Evolutionary conservation across 2,113 vertebrate genomes (phyloP).

Genomic region (Origma solitaria): DNA sequence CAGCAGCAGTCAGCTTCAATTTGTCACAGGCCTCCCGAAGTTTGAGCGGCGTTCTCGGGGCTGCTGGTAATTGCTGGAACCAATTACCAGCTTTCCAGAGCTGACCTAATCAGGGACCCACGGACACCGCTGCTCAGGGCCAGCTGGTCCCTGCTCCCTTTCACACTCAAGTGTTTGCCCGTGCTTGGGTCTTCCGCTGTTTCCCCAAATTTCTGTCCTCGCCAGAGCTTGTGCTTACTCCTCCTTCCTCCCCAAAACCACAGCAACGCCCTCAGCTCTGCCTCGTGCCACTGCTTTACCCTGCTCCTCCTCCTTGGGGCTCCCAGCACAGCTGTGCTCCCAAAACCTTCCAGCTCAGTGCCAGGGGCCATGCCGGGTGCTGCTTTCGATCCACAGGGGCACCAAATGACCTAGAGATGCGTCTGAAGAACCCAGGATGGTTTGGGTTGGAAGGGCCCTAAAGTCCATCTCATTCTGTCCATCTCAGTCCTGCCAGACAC

Average conservation of each 20-base stretch:
- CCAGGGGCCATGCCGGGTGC: not conserved
- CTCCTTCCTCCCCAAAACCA: not conserved
- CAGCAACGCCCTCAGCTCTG: not conserved
- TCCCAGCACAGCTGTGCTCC: not conserved
- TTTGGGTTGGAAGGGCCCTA: not conserved
- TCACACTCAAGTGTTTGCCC: not conserved
- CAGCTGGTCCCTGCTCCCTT: not conserved
- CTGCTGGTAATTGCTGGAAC: constrained; percentile 68
- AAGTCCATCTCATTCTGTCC: too few species aligned
- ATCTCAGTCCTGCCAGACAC: not conserved
- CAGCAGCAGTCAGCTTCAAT: constrained; percentile 84
- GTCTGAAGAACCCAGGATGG: not conserved
- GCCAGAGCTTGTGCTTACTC: not conserved
- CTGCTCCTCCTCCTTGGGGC: not conserved
- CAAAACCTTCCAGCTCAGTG: not conserved
- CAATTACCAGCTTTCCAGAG: constrained; percentile 64
- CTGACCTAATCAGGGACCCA: constrained; percentile 58
- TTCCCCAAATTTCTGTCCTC: not conserved
- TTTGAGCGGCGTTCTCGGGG: constrained; percentile 62
- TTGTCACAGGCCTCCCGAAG: constrained; percentile 79
- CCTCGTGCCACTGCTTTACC: not conserved
- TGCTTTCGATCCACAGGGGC: not conserved
- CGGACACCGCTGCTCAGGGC: not conserved
- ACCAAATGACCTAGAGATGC: rapidly evolving
- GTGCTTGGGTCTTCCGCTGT: not conserved